Percentiles rank a stretch among this genome's conserved stretches.
Evolutionary conservation across 1,140 invertebrate genomes (phyloP).

Genomic region (Cydia strobilella): DNA sequence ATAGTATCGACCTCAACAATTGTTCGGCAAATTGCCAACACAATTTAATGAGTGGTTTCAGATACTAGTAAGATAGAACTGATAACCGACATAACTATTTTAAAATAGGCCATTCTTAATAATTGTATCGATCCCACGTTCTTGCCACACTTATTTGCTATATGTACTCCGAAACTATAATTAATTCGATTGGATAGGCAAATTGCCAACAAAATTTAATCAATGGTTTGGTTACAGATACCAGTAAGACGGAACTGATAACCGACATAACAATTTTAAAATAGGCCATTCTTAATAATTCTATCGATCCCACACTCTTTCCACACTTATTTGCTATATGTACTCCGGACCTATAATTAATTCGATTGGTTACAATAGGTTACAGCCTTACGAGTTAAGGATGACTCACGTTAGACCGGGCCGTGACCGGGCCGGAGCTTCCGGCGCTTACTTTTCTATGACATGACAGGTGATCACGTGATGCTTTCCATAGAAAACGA

Average conservation of each 20-base stretch:
- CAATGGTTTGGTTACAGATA: not conserved
- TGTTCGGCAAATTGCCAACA: not conserved
- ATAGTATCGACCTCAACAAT: not conserved
- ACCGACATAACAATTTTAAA: not conserved
- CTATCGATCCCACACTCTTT: not conserved
- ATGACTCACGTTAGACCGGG: too few relatives aligned
- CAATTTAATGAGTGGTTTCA: not conserved
- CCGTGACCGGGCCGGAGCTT: too few relatives aligned
- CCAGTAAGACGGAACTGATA: not conserved
- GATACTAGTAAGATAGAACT: not conserved
- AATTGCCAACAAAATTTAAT: not conserved
- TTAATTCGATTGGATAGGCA: too few relatives aligned
- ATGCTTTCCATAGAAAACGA: too few relatives aligned
- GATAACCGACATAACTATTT: not conserved
- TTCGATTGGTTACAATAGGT: not conserved
- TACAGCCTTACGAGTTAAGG: constrained; percentile 4
- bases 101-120: not conserved
- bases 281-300: not conserved
- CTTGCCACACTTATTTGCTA: not conserved
- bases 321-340: not conserved
- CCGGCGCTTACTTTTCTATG: too few relatives aligned
- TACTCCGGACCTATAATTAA: constrained; percentile 2
- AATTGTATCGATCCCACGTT: not conserved
- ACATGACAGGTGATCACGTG: too few relatives aligned
- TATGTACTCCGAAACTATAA: not conserved